Base-by-base conservation (phyloP, 1,140 invertebrate genomes). In the Caenorhabditis briggsae region DNA sequence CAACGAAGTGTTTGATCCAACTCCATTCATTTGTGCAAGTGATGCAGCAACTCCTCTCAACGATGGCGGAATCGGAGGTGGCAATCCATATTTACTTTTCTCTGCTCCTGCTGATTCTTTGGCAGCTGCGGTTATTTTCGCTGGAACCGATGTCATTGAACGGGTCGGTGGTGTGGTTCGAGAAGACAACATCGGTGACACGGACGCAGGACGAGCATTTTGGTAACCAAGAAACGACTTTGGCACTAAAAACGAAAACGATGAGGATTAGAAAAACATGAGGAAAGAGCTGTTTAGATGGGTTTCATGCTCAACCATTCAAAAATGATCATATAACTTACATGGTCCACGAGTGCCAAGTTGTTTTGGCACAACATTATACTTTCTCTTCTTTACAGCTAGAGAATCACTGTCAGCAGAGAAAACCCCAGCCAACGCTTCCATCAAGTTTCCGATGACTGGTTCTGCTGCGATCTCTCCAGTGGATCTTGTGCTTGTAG, bases 1-100 rank as follows among this genome's bases (percentile, higher is more conserved):
- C 46, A 50, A 50, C n/a, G 70, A 78, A 12, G 70, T 50, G 23
- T 78, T 78, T 11, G 70, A 78, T 53, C 70, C 70, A 50, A 78
- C 70, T 11, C 16, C 70, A 46, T 5, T 14, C n/a, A 41, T 41
- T n/a, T 33, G 33, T 18, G 64, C 6, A 78, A 11, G 7, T 11
- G 11, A 23, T 12, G 9, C 9, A 1, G 46, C 46, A 11, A 78
- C 23, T 12, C 23, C 53, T 2, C 46, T 46, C 3, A 78, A n/a
- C 8, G 70, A 50, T 48, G 16, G 43, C 5, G 70, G 70, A 48
- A 78, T 50, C 14, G 70, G 70, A 12, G 70, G 70, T n/a, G 70
- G 70, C 7, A 78, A 33, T 12, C 70, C 70, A 50, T 78, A 50
- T 53, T 78, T 78, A 5, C 46, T 41, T 11, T 9, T 78, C 12